A percentile compares a stretch with the other conserved stretches of the same genome.
phyloP scores from a whole-genome alignment of 2,888 invertebrate species.

The Coleophora flavipennella region DNA sequence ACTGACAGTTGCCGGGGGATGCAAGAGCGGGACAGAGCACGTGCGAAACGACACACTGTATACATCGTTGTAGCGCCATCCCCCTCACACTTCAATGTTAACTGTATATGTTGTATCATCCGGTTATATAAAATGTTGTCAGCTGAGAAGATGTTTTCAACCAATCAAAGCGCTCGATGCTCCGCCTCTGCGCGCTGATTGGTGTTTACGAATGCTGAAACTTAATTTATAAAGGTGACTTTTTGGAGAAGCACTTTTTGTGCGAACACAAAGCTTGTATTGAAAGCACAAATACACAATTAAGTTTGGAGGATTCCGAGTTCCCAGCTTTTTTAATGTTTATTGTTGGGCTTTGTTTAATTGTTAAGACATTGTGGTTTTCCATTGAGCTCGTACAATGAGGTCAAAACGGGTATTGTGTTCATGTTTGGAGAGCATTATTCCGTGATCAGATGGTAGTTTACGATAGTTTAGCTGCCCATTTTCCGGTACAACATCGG shows the following conservation, averaged over 20 bases:
- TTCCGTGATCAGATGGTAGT: constrained; percentile 34
- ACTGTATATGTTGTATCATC: constrained; percentile 73
- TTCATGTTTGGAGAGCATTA: constrained; percentile 19
- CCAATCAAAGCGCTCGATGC: constrained; percentile 40
- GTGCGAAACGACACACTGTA: constrained; percentile 63
- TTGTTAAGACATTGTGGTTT: constrained; percentile 40
- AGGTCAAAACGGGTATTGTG: constrained; percentile 19
- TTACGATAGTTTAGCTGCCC: constrained; percentile 3
- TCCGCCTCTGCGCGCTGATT: constrained; percentile 51
- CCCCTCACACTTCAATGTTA: constrained; percentile 54
- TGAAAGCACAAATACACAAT: constrained; percentile 68
- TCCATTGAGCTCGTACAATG: constrained; percentile 5
- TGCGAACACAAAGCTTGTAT: constrained; percentile 56
- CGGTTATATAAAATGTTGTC: constrained; percentile 71
- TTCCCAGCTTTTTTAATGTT: constrained; percentile 41
- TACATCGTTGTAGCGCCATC: constrained; percentile 41
- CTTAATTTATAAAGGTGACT: constrained; percentile 71
- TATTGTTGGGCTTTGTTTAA: constrained; percentile 46
- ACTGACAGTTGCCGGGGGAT: constrained; percentile 48
- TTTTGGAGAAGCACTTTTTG: constrained; percentile 64
- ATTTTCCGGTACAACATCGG: neutral
- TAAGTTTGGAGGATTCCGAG: constrained; percentile 57
- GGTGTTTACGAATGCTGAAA: constrained; percentile 52
- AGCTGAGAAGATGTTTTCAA: constrained; percentile 39
- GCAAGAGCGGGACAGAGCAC: constrained; percentile 39